Evolutionary conservation across 2,888 invertebrate genomes (phyloP), one percentile per base, ranked within the genome.

Genomic region (Endomychus coccineus): DNA sequence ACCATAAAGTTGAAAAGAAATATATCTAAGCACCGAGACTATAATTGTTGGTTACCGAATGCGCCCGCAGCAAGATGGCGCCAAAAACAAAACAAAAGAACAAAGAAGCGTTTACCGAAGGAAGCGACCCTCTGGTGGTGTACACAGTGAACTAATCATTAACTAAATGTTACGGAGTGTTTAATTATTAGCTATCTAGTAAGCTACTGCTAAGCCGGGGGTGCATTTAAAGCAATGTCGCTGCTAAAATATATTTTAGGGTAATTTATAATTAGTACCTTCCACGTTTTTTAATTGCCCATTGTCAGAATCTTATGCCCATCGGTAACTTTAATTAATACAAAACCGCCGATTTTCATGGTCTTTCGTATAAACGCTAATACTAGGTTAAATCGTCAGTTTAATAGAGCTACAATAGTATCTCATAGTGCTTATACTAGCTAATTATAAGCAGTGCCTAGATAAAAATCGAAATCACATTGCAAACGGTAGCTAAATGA

Each of bases 211-310:
- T 52, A 41, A 42, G 50, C 46, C 51, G 42, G 46, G 48, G 50
- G 51, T 51, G 47, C 46, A 36, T 46, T 46, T 31, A 42, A 43
- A 36, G 39, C 40, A 42, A 45, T 48, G 47, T 44, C 45, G 44
- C 42, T 47, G 45, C 48, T 50, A 49, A 50, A 53, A 47, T 52
- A 55, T 54, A 48, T 54, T 56, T 59, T 56, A 58, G 59, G 58
- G 55, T 61, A 62, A 63, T 62, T 63, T 58, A 56, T 63, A 61
- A 63, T 63, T 59, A 50, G 43, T 48, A 56, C 55, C 58, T 58
- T 54, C 45, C 47, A 43, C 48, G 6, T 7, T n/a, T 38, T 38
- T 34, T 34, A 38, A 38, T 38, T 38, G 23, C 27, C 27, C 33
- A 34, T 34, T 38, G 38, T 38, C 38, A 10, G 24, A 34, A 38